Conservation (phyloP, 2,888 invertebrate species). For the Creontiades dilutus region DNA sequence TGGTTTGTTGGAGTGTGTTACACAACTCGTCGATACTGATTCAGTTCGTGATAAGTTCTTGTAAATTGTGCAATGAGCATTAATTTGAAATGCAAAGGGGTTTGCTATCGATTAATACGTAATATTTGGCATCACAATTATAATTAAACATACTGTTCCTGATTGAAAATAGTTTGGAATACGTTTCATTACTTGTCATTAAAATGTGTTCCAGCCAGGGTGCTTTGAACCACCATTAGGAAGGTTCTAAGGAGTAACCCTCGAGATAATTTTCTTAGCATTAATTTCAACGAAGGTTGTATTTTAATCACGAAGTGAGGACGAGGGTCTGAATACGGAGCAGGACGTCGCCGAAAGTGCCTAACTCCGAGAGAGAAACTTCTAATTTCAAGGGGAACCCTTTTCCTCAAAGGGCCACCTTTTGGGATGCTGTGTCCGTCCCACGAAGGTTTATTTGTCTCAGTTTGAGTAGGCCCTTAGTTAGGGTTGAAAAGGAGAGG, state of each 20-base stretch:
- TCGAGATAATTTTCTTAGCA: conserved; percentile 37
- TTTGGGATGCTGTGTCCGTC: conserved; percentile 54
- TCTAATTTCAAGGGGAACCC: conserved; percentile 3
- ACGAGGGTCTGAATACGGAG: conserved; percentile 38
- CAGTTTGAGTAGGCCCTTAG: conserved; percentile 71
- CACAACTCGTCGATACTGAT: too few species aligned
- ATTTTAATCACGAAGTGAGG: conserved; percentile 49
- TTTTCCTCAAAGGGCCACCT: conserved; percentile 46
- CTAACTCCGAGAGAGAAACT: conserved; percentile 41
- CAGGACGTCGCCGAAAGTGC: background rate
- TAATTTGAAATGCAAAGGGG: too few species aligned
- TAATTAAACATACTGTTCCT: too few species aligned
- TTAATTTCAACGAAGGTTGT: conserved; percentile 35
- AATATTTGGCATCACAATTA: too few species aligned
- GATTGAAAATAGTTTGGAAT: too few species aligned
- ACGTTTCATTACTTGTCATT: too few species aligned
- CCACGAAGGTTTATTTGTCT: conserved; percentile 61
- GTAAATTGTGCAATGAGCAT: too few species aligned
- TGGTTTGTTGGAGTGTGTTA: too few species aligned
- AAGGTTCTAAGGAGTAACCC: background rate
- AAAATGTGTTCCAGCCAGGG: too few species aligned
- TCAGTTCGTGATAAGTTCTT: too few species aligned
- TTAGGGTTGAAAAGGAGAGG: conserved; percentile 71
- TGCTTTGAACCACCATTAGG: background rate
- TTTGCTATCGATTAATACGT: too few species aligned